phyloP scores from a whole-genome alignment of 2,888 invertebrate genomes.

The Sturmia bella region DNA sequence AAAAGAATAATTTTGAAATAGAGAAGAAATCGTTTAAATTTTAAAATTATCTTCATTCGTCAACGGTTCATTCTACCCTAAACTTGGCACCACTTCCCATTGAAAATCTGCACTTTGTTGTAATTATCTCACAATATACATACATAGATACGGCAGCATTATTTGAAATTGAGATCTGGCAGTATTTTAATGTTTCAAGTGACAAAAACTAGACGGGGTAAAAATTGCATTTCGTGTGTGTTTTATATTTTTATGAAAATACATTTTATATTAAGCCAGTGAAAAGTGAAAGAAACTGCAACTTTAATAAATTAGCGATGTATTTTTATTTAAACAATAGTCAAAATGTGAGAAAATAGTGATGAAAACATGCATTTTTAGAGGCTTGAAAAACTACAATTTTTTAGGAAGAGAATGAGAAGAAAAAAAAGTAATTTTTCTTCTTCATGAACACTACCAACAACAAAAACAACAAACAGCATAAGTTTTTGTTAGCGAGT shows the following conservation, averaged over 20 bases:
- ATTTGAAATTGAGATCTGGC: conserved; percentile 21
- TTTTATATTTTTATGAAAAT: conserved; percentile 46
- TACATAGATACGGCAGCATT: conserved; percentile 5
- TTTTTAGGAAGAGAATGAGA: conserved; percentile 42
- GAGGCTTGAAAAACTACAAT: conserved; percentile 21
- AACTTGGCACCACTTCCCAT: conserved; percentile 23
- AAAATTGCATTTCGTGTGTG: conserved; percentile 52
- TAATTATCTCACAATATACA: neutral
- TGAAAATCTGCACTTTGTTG: neutral
- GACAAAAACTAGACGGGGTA: conserved; percentile 55
- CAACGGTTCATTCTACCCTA: neutral
- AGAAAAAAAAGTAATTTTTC: conserved; percentile 39
- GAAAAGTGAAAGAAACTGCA: neutral
- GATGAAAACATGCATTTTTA: conserved; percentile 41
- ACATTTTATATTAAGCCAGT: conserved; percentile 6
- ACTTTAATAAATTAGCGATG: neutral
- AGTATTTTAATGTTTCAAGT: conserved; percentile 38
- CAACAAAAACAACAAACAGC: conserved; percentile 60
- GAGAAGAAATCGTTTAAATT: neutral
- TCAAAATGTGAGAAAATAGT: conserved; percentile 18
- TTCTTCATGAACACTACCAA: conserved; percentile 51
- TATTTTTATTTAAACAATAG: neutral
- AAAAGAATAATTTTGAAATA: too few species aligned
- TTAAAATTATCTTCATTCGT: neutral
- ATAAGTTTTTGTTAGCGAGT: conserved; percentile 51